A percentile compares a stretch with the other conserved stretches of the same genome.
phyloP scores from a whole-genome alignment of 2,113 vertebrate species.

The Diphyllodes magnificus region DNA sequence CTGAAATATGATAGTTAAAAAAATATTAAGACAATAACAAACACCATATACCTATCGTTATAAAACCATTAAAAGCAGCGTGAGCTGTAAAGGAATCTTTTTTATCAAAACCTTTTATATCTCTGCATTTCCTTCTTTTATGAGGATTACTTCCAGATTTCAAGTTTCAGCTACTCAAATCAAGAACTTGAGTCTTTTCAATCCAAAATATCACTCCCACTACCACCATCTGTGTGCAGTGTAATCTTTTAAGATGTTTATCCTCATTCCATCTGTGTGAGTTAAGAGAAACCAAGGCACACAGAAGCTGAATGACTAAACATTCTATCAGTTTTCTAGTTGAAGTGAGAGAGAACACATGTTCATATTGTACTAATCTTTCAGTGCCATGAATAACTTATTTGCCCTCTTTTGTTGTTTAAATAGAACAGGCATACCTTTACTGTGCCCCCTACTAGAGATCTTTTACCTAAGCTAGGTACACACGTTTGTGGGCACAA shows the following conservation, averaged over 20 bases:
- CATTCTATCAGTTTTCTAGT: not conserved
- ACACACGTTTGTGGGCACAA: fast-evolving
- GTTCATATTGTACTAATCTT: not conserved
- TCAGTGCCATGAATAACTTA: not conserved
- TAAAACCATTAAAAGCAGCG: not conserved
- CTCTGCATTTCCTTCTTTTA: not conserved
- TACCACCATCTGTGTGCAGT: not conserved
- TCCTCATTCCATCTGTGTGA: not conserved
- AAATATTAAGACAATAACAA: not conserved
- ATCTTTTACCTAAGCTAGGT: not conserved
- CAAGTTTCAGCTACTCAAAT: not conserved
- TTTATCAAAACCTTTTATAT: not conserved
- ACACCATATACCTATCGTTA: not conserved
- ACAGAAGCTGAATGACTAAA: not conserved
- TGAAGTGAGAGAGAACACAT: not conserved
- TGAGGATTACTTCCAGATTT: not conserved
- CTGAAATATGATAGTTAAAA: slow-evolving; percentile 63
- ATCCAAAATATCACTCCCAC: not conserved
- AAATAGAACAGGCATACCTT: not conserved
- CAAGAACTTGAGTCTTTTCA: not conserved
- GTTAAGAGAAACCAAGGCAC: not conserved
- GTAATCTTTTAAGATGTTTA: not conserved
- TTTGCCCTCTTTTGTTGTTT: not conserved
- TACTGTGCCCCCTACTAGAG: not conserved
- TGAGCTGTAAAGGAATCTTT: not conserved